These are phyloP conservation scores for Sebastes taczanowskii DNA, from an alignment of 2,797 vertebrate genomes.

Conservation along the genomic window DNA sequence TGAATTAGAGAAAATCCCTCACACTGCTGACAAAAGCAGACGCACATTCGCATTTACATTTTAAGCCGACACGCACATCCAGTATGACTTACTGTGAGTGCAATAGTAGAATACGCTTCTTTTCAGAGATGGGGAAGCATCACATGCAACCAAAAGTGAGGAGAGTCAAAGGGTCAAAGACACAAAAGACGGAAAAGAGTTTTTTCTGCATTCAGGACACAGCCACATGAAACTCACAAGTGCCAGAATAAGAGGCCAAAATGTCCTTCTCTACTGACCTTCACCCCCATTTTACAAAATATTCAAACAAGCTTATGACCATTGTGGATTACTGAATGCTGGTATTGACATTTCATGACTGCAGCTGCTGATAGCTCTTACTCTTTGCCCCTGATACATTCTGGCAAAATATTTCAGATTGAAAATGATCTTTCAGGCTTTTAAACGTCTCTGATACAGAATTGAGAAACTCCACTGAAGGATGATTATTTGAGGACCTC, in stretches of 20 bases:
- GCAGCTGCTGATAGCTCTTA: background rate
- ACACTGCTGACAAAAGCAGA: conserved; percentile 70
- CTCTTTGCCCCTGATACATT: background rate
- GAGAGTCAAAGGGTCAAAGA: conserved; percentile 43
- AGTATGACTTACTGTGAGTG: conserved; percentile 41
- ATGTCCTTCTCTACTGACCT: background rate
- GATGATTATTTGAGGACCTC: background rate
- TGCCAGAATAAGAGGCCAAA: background rate
- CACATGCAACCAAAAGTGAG: conserved; percentile 12
- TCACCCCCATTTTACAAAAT: background rate
- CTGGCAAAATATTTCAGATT: background rate
- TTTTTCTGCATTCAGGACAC: background rate
- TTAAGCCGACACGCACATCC: conserved; percentile 58
- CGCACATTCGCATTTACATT: conserved; percentile 63
- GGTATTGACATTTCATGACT: background rate
- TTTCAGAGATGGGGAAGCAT: conserved; percentile 2
- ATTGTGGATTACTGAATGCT: background rate
- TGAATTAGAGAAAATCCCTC: conserved; percentile 74
- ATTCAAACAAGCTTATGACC: conserved; percentile 12
- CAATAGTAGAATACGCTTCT: conserved; percentile 20
- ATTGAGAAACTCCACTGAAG: background rate
- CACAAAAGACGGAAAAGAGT: background rate
- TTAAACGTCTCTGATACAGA: background rate
- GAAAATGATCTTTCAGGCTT: background rate
- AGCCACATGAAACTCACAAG: background rate